These are phyloP conservation scores for Drosophila gunungcola DNA, from an alignment of 1,140 invertebrate species.

Conservation along the genomic window DNA sequence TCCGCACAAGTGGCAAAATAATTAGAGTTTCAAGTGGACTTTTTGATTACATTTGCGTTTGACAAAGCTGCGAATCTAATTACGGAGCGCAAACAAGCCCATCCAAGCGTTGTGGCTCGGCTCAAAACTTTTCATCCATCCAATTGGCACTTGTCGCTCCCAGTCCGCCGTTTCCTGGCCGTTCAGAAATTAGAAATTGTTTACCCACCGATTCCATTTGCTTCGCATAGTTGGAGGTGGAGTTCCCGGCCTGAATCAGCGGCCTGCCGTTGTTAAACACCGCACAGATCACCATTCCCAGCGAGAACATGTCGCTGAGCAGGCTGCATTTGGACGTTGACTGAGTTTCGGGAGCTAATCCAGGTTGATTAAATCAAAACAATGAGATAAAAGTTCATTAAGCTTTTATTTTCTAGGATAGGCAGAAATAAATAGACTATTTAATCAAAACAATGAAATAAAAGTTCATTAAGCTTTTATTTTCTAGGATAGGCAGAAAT, in stretches of 20 bases:
- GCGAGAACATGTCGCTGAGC: constrained; percentile 97
- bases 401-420: too few species aligned
- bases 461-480: background rate
- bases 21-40: constrained; percentile 83
- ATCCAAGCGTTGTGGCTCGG: constrained; percentile 22
- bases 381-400: background rate
- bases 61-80: constrained; percentile 83
- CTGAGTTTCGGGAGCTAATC: constrained; percentile 94
- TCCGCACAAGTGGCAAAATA: constrained; percentile 73
- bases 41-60: constrained; percentile 83
- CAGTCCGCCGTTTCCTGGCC: background rate
- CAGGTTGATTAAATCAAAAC: background rate
- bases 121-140: constrained; percentile 60
- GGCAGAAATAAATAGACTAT: background rate
- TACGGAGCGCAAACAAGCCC: constrained; percentile 74
- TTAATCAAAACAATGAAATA: background rate
- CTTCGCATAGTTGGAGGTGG: constrained; percentile 93
- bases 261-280: constrained; percentile 95
- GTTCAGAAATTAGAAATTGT: constrained; percentile 42
- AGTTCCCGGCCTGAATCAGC: constrained; percentile 95
- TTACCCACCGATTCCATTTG: constrained; percentile 95
- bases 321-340: constrained; percentile 92
- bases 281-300: constrained; percentile 96
- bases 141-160: constrained; percentile 63
- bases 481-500: too few species aligned